A percentile compares a stretch with the other conserved stretches of the same genome.
phyloP scores from a whole-genome alignment of 2,797 vertebrate genomes.

The Distichodus sexfasciatus region DNA sequence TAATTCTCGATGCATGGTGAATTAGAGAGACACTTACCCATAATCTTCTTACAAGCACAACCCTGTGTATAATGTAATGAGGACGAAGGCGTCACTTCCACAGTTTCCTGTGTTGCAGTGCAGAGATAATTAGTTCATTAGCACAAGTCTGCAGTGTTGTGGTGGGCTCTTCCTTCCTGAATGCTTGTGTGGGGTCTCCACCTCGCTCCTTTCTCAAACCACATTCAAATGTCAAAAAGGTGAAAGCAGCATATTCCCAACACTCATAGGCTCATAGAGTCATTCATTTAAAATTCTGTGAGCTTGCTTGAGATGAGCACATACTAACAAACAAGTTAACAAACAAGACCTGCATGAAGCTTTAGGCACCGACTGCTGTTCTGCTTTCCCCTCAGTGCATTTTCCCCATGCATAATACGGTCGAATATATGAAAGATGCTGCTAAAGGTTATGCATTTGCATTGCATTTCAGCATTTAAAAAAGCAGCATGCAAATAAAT shows the following conservation, averaged over 20 bases:
- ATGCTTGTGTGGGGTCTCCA: conserved; percentile 29
- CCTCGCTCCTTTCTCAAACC: conserved; percentile 13
- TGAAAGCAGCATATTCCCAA: conserved; percentile 36
- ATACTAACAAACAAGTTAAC: not conserved
- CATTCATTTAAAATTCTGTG: conserved; percentile 37
- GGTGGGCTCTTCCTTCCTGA: conserved; percentile 53
- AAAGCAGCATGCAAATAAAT: not conserved
- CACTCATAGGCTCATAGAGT: not conserved
- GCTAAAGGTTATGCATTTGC: too few relatives aligned
- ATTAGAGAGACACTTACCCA: too few relatives aligned
- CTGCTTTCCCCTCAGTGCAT: not conserved
- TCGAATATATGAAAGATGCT: too few relatives aligned
- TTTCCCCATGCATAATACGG: not conserved
- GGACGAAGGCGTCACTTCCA: conserved; percentile 37
- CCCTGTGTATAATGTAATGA: conserved; percentile 28
- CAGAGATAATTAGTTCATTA: conserved; percentile 62
- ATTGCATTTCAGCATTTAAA: too few relatives aligned
- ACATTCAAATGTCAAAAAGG: conserved; percentile 43
- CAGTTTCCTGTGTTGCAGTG: conserved; percentile 48
- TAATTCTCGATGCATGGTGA: too few relatives aligned
- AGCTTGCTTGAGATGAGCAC: conserved; percentile 17
- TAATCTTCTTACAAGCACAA: too few relatives aligned
- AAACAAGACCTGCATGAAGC: conserved; percentile 10
- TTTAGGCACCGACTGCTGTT: not conserved
- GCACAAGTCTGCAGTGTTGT: conserved; percentile 43